Evolutionary conservation across 2,113 vertebrate species (phyloP).

Genomic region (Xiphophorus maculatus): DNA sequence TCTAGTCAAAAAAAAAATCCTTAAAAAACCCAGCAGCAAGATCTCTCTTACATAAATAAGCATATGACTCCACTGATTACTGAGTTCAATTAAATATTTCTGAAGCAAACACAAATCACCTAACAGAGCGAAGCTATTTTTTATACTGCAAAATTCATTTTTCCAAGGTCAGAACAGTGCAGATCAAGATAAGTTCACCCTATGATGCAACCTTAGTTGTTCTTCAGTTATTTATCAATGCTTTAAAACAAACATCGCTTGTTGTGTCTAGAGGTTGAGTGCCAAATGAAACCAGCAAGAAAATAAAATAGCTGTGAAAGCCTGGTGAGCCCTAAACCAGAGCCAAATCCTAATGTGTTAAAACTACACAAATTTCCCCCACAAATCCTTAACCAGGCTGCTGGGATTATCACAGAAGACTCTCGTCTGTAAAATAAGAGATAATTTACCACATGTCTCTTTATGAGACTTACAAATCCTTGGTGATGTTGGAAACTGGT

Average conservation of each 20-base stretch:
- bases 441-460: not conserved
- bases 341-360: not conserved
- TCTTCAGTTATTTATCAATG: conserved; percentile 34
- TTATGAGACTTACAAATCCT: not conserved
- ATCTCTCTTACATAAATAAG: conserved; percentile 1
- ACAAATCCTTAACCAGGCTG: not conserved
- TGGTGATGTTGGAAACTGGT: too few species aligned
- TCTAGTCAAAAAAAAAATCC: not conserved
- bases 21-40: not conserved
- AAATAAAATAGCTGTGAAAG: not conserved
- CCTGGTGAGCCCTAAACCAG: not conserved
- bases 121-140: not conserved
- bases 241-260: conserved; percentile 5
- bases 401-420: not conserved
- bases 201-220: conserved; percentile 8
- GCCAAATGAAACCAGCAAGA: not conserved
- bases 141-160: not conserved
- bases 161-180: conserved; percentile 9
- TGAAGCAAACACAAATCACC: not conserved
- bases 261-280: not conserved
- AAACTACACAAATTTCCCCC: too few species aligned
- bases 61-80: not conserved
- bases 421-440: not conserved
- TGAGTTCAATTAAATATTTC: not conserved
- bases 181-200: conserved; percentile 9